A percentile compares a stretch with the other conserved stretches of the same genome.
Conservation (phyloP, 2,888 invertebrate species). For the Habroteleia sp. region DNA sequence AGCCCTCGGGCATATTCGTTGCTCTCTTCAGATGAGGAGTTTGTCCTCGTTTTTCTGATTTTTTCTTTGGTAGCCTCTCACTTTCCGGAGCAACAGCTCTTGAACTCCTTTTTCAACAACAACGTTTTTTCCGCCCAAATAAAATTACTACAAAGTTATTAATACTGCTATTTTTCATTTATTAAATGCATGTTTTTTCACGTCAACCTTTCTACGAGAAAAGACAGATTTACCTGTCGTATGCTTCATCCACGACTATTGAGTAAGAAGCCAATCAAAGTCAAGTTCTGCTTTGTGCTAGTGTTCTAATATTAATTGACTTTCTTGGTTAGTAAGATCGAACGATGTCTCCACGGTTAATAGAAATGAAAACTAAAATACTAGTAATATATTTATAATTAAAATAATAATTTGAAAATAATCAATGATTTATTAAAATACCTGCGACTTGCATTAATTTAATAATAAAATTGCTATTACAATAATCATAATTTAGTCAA, state of each 20-base stretch:
- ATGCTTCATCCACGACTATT: slow-evolving; percentile 3
- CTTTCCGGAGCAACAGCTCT: slow-evolving; percentile 30
- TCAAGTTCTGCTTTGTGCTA: slow-evolving; percentile 12
- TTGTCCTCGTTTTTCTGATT: slow-evolving; percentile 69
- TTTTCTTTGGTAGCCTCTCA: slow-evolving; percentile 66
- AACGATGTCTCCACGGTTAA: slow-evolving; percentile 1
- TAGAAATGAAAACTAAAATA: slow-evolving; percentile 11
- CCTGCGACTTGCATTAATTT: too few relatives aligned
- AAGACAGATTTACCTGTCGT: background rate
- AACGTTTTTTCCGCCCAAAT: background rate
- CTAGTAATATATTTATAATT: too few relatives aligned
- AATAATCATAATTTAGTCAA: too few relatives aligned
- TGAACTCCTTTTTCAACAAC: slow-evolving; percentile 10
- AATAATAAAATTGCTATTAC: too few relatives aligned
- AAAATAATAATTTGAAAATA: too few relatives aligned
- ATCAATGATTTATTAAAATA: too few relatives aligned
- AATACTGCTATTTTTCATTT: too few relatives aligned
- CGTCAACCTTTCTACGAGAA: background rate
- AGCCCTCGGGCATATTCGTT: slow-evolving; percentile 57
- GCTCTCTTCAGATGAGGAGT: slow-evolving; percentile 64
- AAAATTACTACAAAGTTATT: background rate
- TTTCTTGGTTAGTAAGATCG: slow-evolving; percentile 9
- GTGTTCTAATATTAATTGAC: slow-evolving; percentile 7
- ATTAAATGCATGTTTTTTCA: too few relatives aligned
- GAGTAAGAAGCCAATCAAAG: slow-evolving; percentile 15